Evolutionary conservation across 2,113 vertebrate species (phyloP).

Genomic region (Anhinga rufa): DNA sequence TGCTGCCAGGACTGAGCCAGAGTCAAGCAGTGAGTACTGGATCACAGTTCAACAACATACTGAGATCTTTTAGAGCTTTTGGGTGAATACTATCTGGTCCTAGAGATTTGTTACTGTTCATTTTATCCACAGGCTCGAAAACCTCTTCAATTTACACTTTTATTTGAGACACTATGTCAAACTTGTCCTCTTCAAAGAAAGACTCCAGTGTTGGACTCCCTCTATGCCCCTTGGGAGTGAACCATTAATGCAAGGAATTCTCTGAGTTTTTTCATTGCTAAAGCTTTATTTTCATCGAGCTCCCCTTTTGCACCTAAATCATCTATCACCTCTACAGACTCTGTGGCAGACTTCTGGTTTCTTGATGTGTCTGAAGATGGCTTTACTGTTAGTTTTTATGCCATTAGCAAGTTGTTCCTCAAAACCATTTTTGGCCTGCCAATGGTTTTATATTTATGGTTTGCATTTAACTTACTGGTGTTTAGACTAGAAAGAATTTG

Average conservation of each 20-base stretch:
- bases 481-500: constrained; percentile 45
- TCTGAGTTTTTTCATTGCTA: not conserved
- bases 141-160: not conserved
- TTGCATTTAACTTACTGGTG: constrained; percentile 20
- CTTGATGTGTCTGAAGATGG: not conserved
- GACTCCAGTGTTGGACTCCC: not conserved
- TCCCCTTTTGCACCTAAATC: not conserved
- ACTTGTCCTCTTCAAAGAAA: not conserved
- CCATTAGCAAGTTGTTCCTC: not conserved
- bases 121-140: not conserved
- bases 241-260: not conserved
- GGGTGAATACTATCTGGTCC: not conserved
- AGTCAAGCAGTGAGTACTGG: not conserved
- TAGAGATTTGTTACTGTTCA: not conserved
- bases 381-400: not conserved
- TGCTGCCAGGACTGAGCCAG: not conserved
- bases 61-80: not conserved
- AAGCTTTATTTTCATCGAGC: not conserved
- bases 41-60: not conserved
- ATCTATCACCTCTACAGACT: not conserved
- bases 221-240: not conserved
- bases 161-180: not conserved
- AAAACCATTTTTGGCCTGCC: not conserved
- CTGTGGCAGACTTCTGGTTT: not conserved
- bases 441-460: constrained; percentile 24